These are phyloP conservation scores for Eupithecia exiguata DNA, from an alignment of 2,888 invertebrate species.

Conservation along the genomic window DNA sequence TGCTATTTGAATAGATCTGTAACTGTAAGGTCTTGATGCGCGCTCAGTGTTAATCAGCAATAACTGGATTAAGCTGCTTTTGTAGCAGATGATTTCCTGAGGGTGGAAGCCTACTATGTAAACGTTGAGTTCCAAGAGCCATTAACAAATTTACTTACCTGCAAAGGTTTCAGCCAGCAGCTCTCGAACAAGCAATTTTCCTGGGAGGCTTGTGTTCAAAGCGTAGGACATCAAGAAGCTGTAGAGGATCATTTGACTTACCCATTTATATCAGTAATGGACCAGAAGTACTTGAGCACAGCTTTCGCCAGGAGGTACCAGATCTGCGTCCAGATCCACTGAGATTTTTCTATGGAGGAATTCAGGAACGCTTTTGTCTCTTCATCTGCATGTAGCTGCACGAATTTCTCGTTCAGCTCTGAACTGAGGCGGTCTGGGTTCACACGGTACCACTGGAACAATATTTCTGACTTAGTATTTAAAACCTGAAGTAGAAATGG, in stretches of 20 bases:
- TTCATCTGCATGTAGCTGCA: slow-evolving; percentile 87
- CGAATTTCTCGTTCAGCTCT: slow-evolving; percentile 84
- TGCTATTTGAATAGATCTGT: slow-evolving; percentile 6
- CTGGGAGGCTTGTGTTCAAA: not conserved
- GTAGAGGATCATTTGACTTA: slow-evolving; percentile 73
- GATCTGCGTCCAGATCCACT: slow-evolving; percentile 94
- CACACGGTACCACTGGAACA: slow-evolving; percentile 89
- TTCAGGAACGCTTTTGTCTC: slow-evolving; percentile 90
- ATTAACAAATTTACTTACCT: not conserved
- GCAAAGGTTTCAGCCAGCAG: not conserved
- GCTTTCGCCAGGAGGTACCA: slow-evolving; percentile 94
- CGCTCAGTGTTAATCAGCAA: not conserved
- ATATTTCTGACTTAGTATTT: slow-evolving; percentile 29
- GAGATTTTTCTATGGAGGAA: slow-evolving; percentile 90
- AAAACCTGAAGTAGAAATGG: not conserved
- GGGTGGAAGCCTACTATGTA: not conserved
- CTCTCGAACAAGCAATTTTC: not conserved
- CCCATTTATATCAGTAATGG: slow-evolving; percentile 98
- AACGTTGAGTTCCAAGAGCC: not conserved
- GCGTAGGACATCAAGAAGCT: not conserved
- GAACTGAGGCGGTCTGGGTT: slow-evolving; percentile 82
- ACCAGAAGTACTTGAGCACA: slow-evolving; percentile 95
- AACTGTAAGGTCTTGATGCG: not conserved
- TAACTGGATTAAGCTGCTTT: not conserved
- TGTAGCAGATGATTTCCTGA: not conserved